Evolutionary conservation across 2,888 invertebrate genomes (phyloP).

Genomic region (Limenitis camilla): DNA sequence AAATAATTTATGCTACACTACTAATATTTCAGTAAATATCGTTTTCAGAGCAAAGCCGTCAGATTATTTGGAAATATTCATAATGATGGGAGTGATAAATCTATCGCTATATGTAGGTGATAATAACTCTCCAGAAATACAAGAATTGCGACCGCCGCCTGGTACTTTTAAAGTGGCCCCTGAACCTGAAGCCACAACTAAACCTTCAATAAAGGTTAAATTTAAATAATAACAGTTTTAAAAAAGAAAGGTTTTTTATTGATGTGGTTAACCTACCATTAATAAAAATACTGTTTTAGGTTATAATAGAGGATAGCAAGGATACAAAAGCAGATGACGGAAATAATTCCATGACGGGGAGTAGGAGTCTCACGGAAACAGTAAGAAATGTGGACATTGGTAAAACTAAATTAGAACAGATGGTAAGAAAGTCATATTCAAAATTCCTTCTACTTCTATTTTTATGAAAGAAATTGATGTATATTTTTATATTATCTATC

Average conservation of each 20-base stretch:
- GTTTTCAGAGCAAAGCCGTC: slow-evolving; percentile 31
- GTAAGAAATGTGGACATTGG: slow-evolving; percentile 30
- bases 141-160: slow-evolving; percentile 30
- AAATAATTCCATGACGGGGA: slow-evolving; percentile 18
- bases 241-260: too few relatives aligned
- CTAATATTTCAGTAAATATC: not conserved
- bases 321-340: slow-evolving; percentile 13
- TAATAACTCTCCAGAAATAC: slow-evolving; percentile 30
- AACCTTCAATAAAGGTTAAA: too few relatives aligned
- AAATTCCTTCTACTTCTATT: not conserved
- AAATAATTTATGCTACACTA: not conserved
- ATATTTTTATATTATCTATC: not conserved
- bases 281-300: slow-evolving; percentile 4
- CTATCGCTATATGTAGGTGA: slow-evolving; percentile 44
- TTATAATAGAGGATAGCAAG: slow-evolving; percentile 15
- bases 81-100: slow-evolving; percentile 60
- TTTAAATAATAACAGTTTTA: too few relatives aligned
- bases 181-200: slow-evolving; percentile 14
- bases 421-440: slow-evolving; percentile 22
- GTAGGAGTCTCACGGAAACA: slow-evolving; percentile 34
- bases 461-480: not conserved
- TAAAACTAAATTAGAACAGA: slow-evolving; percentile 30
- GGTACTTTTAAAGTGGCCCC: not conserved
- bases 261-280: too few relatives aligned
- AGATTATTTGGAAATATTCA: slow-evolving; percentile 51